A percentile compares a stretch with the other conserved stretches of the same genome.
phyloP scores from a whole-genome alignment of 2,888 invertebrate genomes.

The Perdita meconis region DNA sequence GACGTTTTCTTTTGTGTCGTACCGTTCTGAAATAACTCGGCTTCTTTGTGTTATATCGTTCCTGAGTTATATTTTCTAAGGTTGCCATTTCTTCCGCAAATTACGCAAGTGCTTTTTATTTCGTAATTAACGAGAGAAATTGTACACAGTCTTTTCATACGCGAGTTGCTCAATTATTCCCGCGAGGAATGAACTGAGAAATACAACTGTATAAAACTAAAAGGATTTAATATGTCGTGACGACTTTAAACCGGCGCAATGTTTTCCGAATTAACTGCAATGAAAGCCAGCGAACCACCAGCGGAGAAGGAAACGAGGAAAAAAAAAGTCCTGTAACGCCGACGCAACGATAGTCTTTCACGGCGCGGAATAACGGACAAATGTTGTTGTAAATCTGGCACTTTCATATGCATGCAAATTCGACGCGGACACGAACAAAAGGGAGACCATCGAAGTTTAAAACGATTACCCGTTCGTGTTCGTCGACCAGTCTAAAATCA shows the following conservation, averaged over 20 bases:
- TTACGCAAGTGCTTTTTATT: not conserved
- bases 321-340: constrained; percentile 14
- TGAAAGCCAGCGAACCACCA: not conserved
- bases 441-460: constrained; percentile 27
- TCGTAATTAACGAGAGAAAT: not conserved
- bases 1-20: too few relatives aligned
- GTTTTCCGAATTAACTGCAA: constrained; percentile 26
- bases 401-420: constrained; percentile 43
- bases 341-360: not conserved
- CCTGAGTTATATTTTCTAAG: too few relatives aligned
- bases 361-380: constrained; percentile 2
- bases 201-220: not conserved
- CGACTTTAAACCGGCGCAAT: not conserved
- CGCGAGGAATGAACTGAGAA: not conserved
- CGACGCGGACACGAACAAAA: not conserved
- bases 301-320: too few relatives aligned
- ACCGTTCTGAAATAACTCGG: too few relatives aligned
- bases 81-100: not conserved
- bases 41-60: not conserved
- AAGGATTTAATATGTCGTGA: not conserved
- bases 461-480: not conserved
- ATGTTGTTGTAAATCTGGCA: constrained; percentile 30
- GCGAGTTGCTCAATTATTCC: not conserved
- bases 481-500: not conserved
- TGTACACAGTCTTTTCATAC: not conserved